Base-by-base conservation (phyloP, 2,797 vertebrate species). In the Betta splendens region DNA sequence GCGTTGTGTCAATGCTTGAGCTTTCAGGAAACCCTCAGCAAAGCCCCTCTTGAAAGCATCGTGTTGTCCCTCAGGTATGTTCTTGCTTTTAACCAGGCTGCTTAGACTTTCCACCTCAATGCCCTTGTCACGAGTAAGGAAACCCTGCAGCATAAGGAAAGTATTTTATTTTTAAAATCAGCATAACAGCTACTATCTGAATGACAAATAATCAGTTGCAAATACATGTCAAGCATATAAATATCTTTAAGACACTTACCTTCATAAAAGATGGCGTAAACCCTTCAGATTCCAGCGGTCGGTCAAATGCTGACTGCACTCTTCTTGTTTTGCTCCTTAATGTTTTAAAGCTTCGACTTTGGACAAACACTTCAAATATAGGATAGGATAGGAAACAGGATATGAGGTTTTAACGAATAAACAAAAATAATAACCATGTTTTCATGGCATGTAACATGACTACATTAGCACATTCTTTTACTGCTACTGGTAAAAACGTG, bases 31-130 rank as follows among this genome's bases (percentile, higher is more conserved):
- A 36, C 98, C 98, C 64, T 99, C 97, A 5, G 96, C 94, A 65
- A 98, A 99, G 54, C 98, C 98, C 54, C 92, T 95, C 90, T 98
- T 98, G 88, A 98, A 99, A 36, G 94, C 89, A 63, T 99, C 96
- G 55, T 97, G 95, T 32, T 98, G 96, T 60, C 86, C 94, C 47
- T 97, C 94, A 0, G 95, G 94, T 81, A 98, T 83, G 70, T 95
- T 96, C 87, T 93, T 97, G 53, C 79, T 95, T 90, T 96, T 98
- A 76, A 96, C 82, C 35, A 98, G 77, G n/a, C 89, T 87, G 52
- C 98, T 95, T 26, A 99, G 83, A 77, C 88, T 94, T 77, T 98
- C 96, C 50, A 93, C 82, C 20, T 96, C 95, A 58, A 92, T 69
- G 45, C 91, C 90, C 69, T 94, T 92, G 63, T 95, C 95, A 49